Evolutionary conservation across 2,797 vertebrate genomes (phyloP).

Genomic region (Sandelia bainsii): DNA sequence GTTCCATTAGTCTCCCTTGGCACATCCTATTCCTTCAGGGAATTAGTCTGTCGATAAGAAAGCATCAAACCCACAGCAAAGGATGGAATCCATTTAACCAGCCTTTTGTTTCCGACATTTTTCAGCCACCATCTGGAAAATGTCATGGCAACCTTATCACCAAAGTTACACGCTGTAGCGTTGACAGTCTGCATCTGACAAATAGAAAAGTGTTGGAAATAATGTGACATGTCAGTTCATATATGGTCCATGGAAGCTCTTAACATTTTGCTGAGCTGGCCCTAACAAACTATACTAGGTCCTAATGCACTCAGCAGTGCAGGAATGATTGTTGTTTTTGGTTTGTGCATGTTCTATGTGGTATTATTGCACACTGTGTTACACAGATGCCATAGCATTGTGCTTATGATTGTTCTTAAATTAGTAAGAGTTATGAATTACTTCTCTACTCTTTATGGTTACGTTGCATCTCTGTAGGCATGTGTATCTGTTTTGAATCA

Average conservation of each 20-base stretch:
- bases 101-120: conserved; percentile 78
- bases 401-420: no score
- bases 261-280: conserved; percentile 54
- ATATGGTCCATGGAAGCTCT: conserved; percentile 51
- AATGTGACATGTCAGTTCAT: conserved; percentile 63
- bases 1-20: conserved; percentile 74
- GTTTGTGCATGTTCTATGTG: no score
- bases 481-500: no score
- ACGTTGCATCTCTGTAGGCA: no score
- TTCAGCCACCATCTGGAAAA: conserved; percentile 72
- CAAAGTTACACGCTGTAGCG: conserved; percentile 56
- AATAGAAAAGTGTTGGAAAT: conserved; percentile 49
- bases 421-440: no score
- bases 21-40: conserved; percentile 76
- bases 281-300: conserved; percentile 29
- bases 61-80: conserved; percentile 64
- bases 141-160: conserved; percentile 79
- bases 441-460: neutral
- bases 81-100: conserved; percentile 75
- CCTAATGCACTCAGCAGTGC: conserved; percentile 15
- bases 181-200: conserved; percentile 55
- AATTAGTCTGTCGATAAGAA: conserved; percentile 82
- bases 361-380: no score
- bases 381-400: no score
- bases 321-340: conserved; percentile 5